Conservation (phyloP, 2,113 vertebrate species). For the Lepus americanus region DNA sequence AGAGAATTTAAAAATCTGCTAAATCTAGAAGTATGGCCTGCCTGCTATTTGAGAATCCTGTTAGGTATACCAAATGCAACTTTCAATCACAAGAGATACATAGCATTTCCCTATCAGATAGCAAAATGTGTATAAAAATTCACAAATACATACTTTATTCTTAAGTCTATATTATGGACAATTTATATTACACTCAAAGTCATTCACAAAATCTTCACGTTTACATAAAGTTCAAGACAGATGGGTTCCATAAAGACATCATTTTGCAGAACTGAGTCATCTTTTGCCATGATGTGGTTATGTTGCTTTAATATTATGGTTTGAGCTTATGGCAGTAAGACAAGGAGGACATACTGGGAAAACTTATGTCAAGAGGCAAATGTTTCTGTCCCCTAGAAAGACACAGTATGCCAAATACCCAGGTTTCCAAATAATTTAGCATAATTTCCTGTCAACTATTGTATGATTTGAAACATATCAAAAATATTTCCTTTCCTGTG, state of each 20-base stretch:
- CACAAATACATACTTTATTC: background rate
- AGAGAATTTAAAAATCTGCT: conserved; percentile 10
- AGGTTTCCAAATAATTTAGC: conserved; percentile 54
- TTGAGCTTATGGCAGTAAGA: conserved; percentile 9
- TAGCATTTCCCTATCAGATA: background rate
- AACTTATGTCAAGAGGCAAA: background rate
- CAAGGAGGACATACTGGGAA: background rate
- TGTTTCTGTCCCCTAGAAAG: background rate
- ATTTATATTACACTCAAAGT: background rate
- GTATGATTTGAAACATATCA: background rate
- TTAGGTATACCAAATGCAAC: conserved; percentile 1
- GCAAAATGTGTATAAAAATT: background rate
- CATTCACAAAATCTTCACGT: background rate
- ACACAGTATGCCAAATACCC: background rate
- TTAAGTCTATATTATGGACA: background rate
- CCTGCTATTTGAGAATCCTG: background rate
- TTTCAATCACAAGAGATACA: background rate
- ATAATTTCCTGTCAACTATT: background rate
- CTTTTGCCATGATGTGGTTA: background rate
- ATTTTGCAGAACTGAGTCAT: background rate
- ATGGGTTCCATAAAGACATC: background rate
- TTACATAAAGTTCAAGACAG: conserved; percentile 17
- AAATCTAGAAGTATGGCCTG: background rate
- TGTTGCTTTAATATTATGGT: background rate
- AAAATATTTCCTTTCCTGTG: background rate